These are phyloP conservation scores for Mungos mungo DNA, from an alignment of 2,113 vertebrate species.

Conservation along the genomic window DNA sequence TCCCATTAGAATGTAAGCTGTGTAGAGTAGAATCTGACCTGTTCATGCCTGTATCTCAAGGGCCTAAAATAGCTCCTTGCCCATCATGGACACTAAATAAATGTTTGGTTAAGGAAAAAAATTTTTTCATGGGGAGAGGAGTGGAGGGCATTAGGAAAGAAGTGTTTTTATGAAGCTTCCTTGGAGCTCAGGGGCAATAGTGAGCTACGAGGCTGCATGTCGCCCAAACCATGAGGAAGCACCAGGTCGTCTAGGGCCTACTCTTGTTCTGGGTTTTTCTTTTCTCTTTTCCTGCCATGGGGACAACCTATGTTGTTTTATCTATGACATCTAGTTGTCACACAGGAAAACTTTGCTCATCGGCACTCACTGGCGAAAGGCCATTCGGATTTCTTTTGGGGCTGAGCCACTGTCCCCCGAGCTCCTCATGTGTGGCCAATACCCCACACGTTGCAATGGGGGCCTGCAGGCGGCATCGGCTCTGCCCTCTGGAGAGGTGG, in stretches of 20 bases:
- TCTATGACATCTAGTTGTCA: background rate
- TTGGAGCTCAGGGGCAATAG: background rate
- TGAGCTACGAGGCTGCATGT: background rate
- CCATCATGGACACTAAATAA: background rate
- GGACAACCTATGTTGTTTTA: background rate
- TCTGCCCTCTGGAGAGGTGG: background rate
- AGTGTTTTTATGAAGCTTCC: background rate
- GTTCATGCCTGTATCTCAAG: background rate
- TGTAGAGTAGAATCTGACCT: background rate
- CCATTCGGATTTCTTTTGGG: background rate
- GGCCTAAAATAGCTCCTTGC: background rate
- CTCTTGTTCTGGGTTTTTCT: background rate
- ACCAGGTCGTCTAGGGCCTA: background rate
- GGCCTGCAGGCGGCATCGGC: background rate
- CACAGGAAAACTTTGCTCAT: background rate
- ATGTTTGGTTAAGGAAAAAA: background rate
- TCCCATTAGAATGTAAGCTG: background rate
- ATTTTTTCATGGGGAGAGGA: background rate
- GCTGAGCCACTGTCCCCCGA: background rate
- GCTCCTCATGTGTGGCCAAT: background rate
- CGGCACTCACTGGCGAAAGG: background rate
- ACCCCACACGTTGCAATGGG: fast-evolving
- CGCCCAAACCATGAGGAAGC: background rate
- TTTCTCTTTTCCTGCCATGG: background rate
- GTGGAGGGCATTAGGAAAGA: background rate